phyloP scores from a whole-genome alignment of 2,888 invertebrate species.

The Taenaris catops region DNA sequence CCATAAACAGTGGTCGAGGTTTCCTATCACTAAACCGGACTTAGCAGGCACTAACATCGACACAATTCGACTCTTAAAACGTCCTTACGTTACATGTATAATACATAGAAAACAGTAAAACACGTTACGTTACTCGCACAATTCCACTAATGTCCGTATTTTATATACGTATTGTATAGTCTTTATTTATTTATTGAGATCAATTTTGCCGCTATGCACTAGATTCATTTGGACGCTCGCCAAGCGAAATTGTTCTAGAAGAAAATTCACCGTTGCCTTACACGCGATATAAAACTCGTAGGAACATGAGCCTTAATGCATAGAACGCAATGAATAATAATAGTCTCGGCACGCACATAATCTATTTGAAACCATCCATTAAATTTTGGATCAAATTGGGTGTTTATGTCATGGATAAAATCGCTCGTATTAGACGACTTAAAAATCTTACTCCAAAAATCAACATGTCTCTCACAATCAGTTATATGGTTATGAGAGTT shows the following conservation, averaged over 20 bases:
- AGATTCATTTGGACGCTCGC: conserved; percentile 39
- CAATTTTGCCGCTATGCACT: conserved; percentile 69
- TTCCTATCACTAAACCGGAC: conserved; percentile 60
- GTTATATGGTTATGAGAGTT: too few species aligned
- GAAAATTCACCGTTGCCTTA: conserved; percentile 31
- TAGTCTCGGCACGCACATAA: neutral
- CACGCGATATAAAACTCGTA: conserved; percentile 22
- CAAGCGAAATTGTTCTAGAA: conserved; percentile 29
- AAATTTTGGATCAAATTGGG: too few species aligned
- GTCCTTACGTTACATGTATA: conserved; percentile 55
- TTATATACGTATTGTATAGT: conserved; percentile 51
- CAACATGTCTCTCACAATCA: too few species aligned
- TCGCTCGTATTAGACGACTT: too few species aligned
- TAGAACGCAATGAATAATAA: conserved; percentile 14
- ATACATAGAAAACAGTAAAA: conserved; percentile 72
- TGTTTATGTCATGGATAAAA: too few species aligned
- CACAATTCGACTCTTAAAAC: conserved; percentile 42
- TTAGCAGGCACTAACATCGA: conserved; percentile 73
- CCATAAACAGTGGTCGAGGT: conserved; percentile 58
- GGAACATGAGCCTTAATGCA: conserved; percentile 31
- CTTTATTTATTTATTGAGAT: conserved; percentile 74
- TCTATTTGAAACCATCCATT: too few species aligned
- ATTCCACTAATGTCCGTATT: conserved; percentile 72
- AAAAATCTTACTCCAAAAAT: too few species aligned
- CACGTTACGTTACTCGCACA: conserved; percentile 64